Evolutionary conservation across 2,888 invertebrate species (phyloP), one percentile per base, ranked within the genome.

Genomic region (Drosophila recens): DNA sequence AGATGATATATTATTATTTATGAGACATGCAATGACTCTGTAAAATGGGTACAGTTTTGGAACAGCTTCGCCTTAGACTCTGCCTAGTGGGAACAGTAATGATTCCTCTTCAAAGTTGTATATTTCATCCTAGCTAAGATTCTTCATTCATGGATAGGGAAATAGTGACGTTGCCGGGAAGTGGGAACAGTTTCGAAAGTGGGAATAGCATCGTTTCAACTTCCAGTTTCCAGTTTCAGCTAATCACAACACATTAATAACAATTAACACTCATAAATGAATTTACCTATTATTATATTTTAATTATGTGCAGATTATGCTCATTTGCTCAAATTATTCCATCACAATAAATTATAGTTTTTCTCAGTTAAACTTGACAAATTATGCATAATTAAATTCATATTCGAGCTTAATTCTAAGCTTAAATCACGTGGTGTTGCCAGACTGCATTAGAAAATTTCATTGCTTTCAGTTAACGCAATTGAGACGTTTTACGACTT

Each of bases 401-500:
- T 0, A 17, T 17, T 42, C 13, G 6, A 53, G 23, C 27, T 23
- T 40, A 42, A 54, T 30, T 42, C 13, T 11, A 6, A 34, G 15
- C 33, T 6, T 15, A 11, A 30, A 17, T 33, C 33, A 36, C 36
- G 20, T 17, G 30, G 17, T 33, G 17, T 13, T 43, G 34, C 20
- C 56, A 56, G 56, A 43, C 23, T 34, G n/a, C 23, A 43, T 8
- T 56, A 23, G 30, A n/a, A 23, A 34, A 38, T 38, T n/a, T 20
- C n/a, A 1, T 8, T 8, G 13, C 23, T 2, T 23, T 17, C 8
- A 9, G 3, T 17, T 33, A 49, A 17, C 11, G 5, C 15, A 49
- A 49, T 49, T 13, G 5, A 33, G 17, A 27, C 17, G 13, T 15
- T 30, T 42, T 42, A 42, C 27, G 36, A 5, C 20, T 45, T 36